Percentiles rank a stretch among this genome's conserved stretches.
Evolutionary conservation across 2,888 invertebrate species (phyloP).

Genomic region (Drosophila longiperda): DNA sequence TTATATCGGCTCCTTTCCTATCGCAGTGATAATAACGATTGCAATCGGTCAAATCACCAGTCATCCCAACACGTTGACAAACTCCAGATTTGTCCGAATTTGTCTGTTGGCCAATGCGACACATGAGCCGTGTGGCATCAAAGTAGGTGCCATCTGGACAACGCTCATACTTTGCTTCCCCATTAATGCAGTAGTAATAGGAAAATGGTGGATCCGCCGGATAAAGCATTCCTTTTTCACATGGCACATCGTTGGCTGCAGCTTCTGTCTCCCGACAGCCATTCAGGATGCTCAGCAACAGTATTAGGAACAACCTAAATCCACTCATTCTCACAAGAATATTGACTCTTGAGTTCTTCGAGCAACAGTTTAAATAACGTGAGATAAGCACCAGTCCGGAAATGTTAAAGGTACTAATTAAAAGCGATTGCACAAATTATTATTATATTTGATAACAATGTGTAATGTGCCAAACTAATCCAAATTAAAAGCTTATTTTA

Average conservation of each 20-base stretch:
- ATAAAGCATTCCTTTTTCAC: constrained; percentile 36
- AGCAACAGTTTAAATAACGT: constrained; percentile 24
- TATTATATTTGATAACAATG: not conserved
- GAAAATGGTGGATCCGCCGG: not conserved
- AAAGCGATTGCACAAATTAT: constrained; percentile 5
- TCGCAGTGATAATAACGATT: constrained; percentile 78
- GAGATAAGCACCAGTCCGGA: not conserved
- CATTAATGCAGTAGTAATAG: constrained; percentile 40
- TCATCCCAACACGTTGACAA: constrained; percentile 63
- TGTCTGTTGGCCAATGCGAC: constrained; percentile 34
- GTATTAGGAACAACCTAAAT: not conserved
- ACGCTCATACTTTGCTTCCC: not conserved
- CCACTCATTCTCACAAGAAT: constrained; percentile 4
- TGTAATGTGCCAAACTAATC: not conserved
- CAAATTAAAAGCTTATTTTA: not conserved
- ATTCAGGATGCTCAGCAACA: constrained; percentile 5
- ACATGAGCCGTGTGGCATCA: constrained; percentile 32
- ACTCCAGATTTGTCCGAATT: not conserved
- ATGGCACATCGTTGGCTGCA: not conserved
- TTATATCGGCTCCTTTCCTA: constrained; percentile 45
- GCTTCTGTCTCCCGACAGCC: not conserved
- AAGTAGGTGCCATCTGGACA: constrained; percentile 61
- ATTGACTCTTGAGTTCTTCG: not conserved
- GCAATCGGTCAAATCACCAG: constrained; percentile 75
- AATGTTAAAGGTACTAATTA: constrained; percentile 10